Conservation (phyloP, 2,113 vertebrate genomes). For the Ceyx cyanopectus region DNA sequence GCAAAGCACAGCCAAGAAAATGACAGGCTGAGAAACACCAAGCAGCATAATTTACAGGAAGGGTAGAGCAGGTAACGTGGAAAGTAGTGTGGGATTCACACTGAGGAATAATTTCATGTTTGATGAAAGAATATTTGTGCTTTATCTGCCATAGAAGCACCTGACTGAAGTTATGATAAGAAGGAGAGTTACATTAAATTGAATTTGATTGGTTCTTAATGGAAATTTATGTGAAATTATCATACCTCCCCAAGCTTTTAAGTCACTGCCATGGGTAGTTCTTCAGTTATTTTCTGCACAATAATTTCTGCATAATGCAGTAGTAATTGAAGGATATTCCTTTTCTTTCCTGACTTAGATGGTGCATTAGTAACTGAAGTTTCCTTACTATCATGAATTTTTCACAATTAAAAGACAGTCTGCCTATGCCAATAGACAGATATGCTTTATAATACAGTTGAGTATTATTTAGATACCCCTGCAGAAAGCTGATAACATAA, state of each 20-base stretch:
- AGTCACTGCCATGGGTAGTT: rapidly evolving
- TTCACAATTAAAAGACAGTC: neutral
- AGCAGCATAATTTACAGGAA: neutral
- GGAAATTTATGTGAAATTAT: neutral
- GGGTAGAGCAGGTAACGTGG: neutral
- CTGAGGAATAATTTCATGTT: conserved; percentile 29
- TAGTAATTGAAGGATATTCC: neutral
- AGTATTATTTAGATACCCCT: neutral
- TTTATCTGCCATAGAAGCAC: conserved; percentile 21
- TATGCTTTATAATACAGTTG: neutral
- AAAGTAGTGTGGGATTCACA: neutral
- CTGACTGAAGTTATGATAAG: neutral
- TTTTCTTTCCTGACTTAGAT: neutral
- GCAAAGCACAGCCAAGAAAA: conserved; percentile 16
- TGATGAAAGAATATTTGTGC: neutral
- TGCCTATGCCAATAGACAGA: neutral
- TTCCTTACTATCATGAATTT: neutral
- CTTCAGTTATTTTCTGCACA: neutral
- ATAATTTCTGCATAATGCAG: neutral
- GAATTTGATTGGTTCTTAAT: neutral
- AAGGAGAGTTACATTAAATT: neutral
- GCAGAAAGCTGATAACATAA: neutral
- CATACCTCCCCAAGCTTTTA: rapidly evolving
- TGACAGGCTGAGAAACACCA: neutral
- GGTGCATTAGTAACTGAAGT: neutral